These are phyloP conservation scores for Neosilurus hyrtlii DNA, from an alignment of 2,797 vertebrate genomes.

Conservation along the genomic window DNA sequence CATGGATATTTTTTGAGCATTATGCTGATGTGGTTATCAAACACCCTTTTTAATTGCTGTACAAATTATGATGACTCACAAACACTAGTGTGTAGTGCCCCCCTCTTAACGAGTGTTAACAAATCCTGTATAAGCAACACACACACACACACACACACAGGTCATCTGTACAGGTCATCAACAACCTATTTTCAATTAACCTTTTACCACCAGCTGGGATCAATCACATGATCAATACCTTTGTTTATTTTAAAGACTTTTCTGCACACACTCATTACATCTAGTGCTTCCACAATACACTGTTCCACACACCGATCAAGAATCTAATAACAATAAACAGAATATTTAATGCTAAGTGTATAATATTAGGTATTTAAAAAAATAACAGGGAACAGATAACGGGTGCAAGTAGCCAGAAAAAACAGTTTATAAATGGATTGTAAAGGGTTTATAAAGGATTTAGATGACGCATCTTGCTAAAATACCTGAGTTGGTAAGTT, in stretches of 20 bases:
- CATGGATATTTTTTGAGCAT: not conserved
- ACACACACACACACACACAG: not conserved
- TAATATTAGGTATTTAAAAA: no score
- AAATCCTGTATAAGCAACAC: conserved; percentile 11
- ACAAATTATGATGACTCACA: conserved; percentile 24
- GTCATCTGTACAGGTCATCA: conserved; percentile 12
- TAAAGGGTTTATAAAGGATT: not conserved
- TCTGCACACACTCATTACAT: not conserved
- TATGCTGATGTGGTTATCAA: not conserved
- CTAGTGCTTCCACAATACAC: not conserved
- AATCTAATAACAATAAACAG: not conserved
- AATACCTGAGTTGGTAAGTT: not conserved
- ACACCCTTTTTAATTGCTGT: conserved; percentile 16
- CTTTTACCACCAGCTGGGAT: conserved; percentile 27
- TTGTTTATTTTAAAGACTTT: conserved; percentile 26
- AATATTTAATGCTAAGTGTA: not conserved
- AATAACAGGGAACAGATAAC: not conserved
- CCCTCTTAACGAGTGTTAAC: conserved; percentile 19
- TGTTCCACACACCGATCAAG: not conserved
- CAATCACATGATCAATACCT: conserved; percentile 31
- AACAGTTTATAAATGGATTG: not conserved
- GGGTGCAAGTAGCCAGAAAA: not conserved
- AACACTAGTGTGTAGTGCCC: not conserved
- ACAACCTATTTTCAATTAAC: not conserved
- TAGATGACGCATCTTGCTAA: conserved; percentile 3